Percentiles rank a stretch among this genome's conserved stretches.
phyloP scores from a whole-genome alignment of 2,797 vertebrate species.

The Trematomus bernacchii region DNA sequence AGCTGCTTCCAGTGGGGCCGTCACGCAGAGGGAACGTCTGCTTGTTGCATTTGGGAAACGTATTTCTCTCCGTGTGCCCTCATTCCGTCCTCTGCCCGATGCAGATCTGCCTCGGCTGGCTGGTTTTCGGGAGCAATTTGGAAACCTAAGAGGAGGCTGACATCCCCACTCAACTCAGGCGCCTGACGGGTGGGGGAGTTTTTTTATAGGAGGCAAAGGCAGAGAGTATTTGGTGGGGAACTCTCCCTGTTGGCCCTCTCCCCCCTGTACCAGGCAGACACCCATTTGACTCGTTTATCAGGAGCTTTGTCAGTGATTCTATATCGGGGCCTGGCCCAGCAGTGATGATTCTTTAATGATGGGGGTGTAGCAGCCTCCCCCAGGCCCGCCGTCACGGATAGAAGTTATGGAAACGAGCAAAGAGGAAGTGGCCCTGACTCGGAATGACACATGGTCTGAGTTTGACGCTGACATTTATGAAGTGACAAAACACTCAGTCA shows the following conservation, averaged over 20 bases:
- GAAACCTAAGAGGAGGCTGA: constrained; percentile 50
- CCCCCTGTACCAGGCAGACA: background rate
- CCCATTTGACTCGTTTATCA: constrained; percentile 21
- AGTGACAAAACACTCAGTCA: constrained; percentile 33
- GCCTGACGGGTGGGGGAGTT: constrained; percentile 2
- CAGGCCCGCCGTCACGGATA: constrained; percentile 10
- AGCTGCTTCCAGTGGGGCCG: constrained; percentile 20
- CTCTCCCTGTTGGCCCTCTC: constrained; percentile 21
- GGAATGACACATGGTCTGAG: constrained; percentile 35
- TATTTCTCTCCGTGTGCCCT: constrained; percentile 47
- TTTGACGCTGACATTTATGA: constrained; percentile 52
- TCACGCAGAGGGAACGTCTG: constrained; percentile 37
- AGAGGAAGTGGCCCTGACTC: constrained; percentile 39
- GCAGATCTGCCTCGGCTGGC: constrained; percentile 53
- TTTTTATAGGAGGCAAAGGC: background rate
- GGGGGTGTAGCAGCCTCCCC: constrained; percentile 35
- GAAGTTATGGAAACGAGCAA: constrained; percentile 23
- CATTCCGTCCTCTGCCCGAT: constrained; percentile 50
- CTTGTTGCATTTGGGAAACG: constrained; percentile 46
- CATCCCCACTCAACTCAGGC: constrained; percentile 45
- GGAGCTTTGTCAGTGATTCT: constrained; percentile 31
- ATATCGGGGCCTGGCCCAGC: background rate
- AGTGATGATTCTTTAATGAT: constrained; percentile 54
- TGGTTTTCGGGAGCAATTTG: constrained; percentile 64
- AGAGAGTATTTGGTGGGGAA: constrained; percentile 23